Percentiles rank a stretch among this genome's conserved stretches.
phyloP scores from a whole-genome alignment of 2,797 vertebrate genomes.

The Alauda arvensis region DNA sequence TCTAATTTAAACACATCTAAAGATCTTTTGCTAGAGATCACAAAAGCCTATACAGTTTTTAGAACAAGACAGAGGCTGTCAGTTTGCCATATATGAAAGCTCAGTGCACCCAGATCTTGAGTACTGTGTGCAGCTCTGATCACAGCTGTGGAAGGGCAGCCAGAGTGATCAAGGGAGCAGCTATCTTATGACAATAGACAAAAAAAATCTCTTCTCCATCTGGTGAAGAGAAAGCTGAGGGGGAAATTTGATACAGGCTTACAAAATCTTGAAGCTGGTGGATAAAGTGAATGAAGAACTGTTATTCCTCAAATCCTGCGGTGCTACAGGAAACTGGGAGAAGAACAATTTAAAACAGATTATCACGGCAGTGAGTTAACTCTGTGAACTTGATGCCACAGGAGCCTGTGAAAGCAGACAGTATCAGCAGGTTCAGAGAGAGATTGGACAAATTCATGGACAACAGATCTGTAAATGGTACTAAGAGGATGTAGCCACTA shows the following conservation, averaged over 20 bases:
- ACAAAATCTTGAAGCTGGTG: constrained; percentile 12
- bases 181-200: constrained; percentile 1
- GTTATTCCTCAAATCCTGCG: constrained; percentile 23
- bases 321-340: neutral
- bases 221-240: constrained; percentile 9
- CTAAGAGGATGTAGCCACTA: neutral
- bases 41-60: constrained; percentile 18
- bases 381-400: constrained; percentile 34
- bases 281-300: constrained; percentile 22
- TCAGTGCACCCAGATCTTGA: neutral
- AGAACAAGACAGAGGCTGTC: constrained; percentile 24
- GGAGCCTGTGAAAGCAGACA: constrained; percentile 6
- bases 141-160: constrained; percentile 1
- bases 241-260: constrained; percentile 10
- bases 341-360: constrained; percentile 45
- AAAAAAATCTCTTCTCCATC: constrained; percentile 2
- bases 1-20: constrained; percentile 33
- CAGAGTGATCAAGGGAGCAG: neutral
- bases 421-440: constrained; percentile 21
- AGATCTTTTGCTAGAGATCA: constrained; percentile 19
- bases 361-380: neutral
- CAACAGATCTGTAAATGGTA: neutral
- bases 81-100: neutral
- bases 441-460: constrained; percentile 9
- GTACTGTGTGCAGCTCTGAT: neutral